Evolutionary conservation across 2,888 invertebrate species (phyloP).

Genomic region (Caenorhabditis imperialis): DNA sequence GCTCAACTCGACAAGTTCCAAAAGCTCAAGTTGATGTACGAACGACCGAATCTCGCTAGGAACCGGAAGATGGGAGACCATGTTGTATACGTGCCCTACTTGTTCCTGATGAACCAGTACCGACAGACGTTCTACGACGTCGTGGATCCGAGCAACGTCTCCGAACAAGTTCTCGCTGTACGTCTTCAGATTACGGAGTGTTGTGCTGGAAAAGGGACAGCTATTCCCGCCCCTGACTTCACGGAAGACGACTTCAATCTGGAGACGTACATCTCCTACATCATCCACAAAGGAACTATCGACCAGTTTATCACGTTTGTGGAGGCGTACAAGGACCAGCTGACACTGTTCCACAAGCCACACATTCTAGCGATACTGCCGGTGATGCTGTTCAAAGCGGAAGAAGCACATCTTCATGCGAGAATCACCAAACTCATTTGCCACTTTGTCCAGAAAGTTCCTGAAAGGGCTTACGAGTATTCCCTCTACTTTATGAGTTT

Average conservation of each 20-base stretch:
- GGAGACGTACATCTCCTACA: not conserved
- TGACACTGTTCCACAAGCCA: conserved; percentile 15
- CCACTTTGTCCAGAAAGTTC: not conserved
- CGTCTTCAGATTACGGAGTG: not conserved
- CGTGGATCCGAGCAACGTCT: not conserved
- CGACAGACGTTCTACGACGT: not conserved
- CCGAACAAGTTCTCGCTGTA: too few relatives aligned
- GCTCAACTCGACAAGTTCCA: conserved; percentile 5
- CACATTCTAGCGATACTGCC: not conserved
- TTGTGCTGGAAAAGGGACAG: not conserved
- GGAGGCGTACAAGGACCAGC: not conserved
- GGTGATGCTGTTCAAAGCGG: not conserved
- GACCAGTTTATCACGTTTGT: not conserved
- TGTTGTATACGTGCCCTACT: conserved; percentile 4
- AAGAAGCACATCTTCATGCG: conserved; percentile 1
- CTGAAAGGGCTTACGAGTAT: conserved; percentile 5
- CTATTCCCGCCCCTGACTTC: not conserved
- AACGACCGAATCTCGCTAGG: conserved; percentile 1
- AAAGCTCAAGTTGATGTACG: not conserved
- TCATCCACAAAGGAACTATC: not conserved
- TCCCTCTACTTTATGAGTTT: conserved; percentile 15
- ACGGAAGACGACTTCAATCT: not conserved
- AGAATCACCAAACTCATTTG: not conserved
- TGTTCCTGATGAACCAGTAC: conserved; percentile 5
- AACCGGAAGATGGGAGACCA: not conserved